These are phyloP conservation scores for Carterocephalus palaemon DNA, from an alignment of 2,888 invertebrate genomes.

Conservation along the genomic window DNA sequence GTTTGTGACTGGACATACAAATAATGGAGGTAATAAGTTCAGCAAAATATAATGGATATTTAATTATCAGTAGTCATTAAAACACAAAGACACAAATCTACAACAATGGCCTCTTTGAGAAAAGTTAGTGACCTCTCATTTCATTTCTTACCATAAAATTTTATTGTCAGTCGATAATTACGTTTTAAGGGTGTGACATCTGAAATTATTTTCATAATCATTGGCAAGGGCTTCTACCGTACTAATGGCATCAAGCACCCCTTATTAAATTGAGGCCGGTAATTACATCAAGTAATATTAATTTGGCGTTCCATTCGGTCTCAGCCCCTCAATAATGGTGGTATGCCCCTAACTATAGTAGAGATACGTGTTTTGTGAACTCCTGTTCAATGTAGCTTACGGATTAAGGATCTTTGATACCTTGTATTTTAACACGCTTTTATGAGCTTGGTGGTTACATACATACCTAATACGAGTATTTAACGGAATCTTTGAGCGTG, in stretches of 20 bases:
- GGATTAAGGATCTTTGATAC: too few species aligned
- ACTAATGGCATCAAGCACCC: slow-evolving; percentile 61
- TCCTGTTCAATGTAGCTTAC: too few species aligned
- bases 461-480: too few species aligned
- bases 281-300: slow-evolving; percentile 69
- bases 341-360: slow-evolving; percentile 32
- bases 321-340: slow-evolving; percentile 46
- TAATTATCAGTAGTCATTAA: slow-evolving; percentile 15
- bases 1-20: too few species aligned
- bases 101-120: slow-evolving; percentile 11
- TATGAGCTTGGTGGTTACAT: too few species aligned
- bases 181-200: slow-evolving; percentile 51
- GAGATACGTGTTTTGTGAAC: background rate
- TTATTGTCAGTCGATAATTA: slow-evolving; percentile 52
- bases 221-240: slow-evolving; percentile 39
- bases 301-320: slow-evolving; percentile 60
- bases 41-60: too few species aligned
- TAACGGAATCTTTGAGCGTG: too few species aligned
- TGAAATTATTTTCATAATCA: slow-evolving; percentile 56
- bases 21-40: too few species aligned
- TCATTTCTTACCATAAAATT: slow-evolving; percentile 26
- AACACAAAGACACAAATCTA: slow-evolving; percentile 9
- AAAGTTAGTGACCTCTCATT: slow-evolving; percentile 15
- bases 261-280: slow-evolving; percentile 59
- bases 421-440: too few species aligned